phyloP scores from a whole-genome alignment of 2,797 vertebrate genomes.

The Lithobates sylvaticus region DNA sequence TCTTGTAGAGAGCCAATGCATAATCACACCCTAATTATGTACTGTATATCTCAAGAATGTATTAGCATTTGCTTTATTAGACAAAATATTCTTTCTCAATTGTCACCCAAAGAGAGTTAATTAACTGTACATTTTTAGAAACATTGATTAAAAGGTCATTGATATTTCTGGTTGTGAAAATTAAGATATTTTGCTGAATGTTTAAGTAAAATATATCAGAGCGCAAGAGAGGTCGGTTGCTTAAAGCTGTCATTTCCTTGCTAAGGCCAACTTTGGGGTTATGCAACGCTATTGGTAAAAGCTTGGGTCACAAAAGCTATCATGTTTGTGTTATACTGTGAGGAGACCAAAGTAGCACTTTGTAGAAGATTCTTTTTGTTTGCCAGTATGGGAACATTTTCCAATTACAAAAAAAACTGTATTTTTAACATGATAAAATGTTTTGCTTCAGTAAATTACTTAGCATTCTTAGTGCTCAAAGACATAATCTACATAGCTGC shows the following conservation, averaged over 20 bases:
- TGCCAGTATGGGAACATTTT: too few relatives aligned
- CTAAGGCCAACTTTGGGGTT: not conserved
- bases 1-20: not conserved
- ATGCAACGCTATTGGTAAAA: not conserved
- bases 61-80: conserved; percentile 1
- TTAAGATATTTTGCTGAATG: not conserved
- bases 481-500: too few relatives aligned
- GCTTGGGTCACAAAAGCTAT: not conserved
- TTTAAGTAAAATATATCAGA: conserved; percentile 25
- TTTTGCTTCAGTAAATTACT: too few relatives aligned
- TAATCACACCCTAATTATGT: not conserved
- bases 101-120: conserved; percentile 5
- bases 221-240: not conserved
- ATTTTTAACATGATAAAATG: too few relatives aligned
- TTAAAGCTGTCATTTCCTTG: not conserved
- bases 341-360: not conserved
- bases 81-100: conserved; percentile 8
- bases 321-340: not conserved
- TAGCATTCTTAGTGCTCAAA: too few relatives aligned
- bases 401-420: too few relatives aligned
- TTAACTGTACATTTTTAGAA: not conserved
- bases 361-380: too few relatives aligned
- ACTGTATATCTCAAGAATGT: not conserved
- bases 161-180: not conserved
- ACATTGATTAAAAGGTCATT: conserved; percentile 23